Evolutionary conservation across 2,797 vertebrate species (phyloP), one percentile per base, ranked within the genome.

Genomic region (Chaetodon trifasciatus): DNA sequence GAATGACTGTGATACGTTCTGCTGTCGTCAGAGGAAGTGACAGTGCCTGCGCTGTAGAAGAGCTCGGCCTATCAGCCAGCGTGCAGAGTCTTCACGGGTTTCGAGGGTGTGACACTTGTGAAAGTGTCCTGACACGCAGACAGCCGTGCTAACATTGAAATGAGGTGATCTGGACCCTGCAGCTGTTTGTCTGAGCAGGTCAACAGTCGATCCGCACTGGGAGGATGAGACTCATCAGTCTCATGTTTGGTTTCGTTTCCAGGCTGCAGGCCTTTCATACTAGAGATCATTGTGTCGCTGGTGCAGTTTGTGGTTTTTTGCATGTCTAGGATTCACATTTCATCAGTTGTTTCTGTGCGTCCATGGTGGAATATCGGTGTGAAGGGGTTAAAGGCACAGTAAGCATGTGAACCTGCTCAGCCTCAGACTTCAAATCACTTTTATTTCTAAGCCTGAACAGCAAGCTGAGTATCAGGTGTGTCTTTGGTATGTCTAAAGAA

Each of bases 161-260:
- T 40, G 64, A 32, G 49, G 4, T 21, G 69, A 40, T 67, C 6
- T 24, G 55, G 19, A 44, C 7, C 66, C 75, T 39, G 44, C 42
- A 50, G 76, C 53, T 32, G n/a, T 69, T 19, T 68, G 65, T 24
- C n/a, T 46, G 58, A 52, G 23, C 60, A 44, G 60, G 37, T 63
- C 42, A 57, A 28, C 67, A 66, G 61, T 5, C 9, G 37, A 60
- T 44, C 44, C 23, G 65, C 1, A 42, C 21, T 0, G 8, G 39
- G 70, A 55, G 49, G 47, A 40, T 5, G 3, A 61, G 57, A 47
- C 2, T 32, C 28, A 2, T 3, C 28, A 32, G 4, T 3, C 28
- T 32, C 28, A 32, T 61, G 7, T 62, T 7, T 39, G 65, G 24
- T 37, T 53, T 61, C 32, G 42, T 7, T 32, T 62, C 13, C 73